phyloP scores from a whole-genome alignment of 2,797 vertebrate genomes.

The Artibeus jamaicensis region DNA sequence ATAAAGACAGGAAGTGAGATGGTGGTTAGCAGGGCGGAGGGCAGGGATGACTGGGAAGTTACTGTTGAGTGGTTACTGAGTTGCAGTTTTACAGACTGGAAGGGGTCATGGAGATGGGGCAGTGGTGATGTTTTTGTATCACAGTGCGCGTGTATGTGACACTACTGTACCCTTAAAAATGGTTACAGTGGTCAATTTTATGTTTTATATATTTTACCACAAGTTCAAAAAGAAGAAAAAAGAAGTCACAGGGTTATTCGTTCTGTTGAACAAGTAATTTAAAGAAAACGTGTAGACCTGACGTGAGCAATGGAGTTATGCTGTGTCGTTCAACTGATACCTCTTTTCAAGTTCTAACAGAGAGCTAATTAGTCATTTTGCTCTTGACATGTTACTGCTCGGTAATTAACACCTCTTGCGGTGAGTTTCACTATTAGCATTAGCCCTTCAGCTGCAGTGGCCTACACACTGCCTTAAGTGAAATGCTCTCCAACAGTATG shows the following conservation, averaged over 20 bases:
- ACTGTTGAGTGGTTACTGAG: not conserved
- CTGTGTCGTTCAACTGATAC: constrained; percentile 31
- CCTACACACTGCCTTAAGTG: not conserved
- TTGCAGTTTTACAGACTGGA: not conserved
- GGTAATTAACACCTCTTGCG: constrained; percentile 42
- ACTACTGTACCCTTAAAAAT: not conserved
- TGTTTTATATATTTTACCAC: not conserved
- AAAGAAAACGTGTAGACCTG: constrained; percentile 33
- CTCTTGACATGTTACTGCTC: not conserved
- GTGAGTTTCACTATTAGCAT: constrained; percentile 24
- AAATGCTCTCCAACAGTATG: not conserved
- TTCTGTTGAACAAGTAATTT: constrained; percentile 53
- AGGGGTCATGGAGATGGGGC: not conserved
- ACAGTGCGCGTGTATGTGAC: not conserved
- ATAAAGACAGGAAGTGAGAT: not conserved
- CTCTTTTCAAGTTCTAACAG: constrained; percentile 58
- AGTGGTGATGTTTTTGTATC: not conserved
- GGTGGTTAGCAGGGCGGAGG: not conserved
- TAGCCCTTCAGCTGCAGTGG: not conserved
- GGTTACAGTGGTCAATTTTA: not conserved
- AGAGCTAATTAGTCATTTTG: constrained; percentile 60
- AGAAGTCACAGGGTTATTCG: constrained; percentile 37
- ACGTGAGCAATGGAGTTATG: not conserved
- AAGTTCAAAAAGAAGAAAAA: not conserved
- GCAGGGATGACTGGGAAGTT: not conserved